These are phyloP conservation scores for Lagorchestes hirsutus DNA, from an alignment of 2,797 vertebrate genomes.

Conservation along the genomic window DNA sequence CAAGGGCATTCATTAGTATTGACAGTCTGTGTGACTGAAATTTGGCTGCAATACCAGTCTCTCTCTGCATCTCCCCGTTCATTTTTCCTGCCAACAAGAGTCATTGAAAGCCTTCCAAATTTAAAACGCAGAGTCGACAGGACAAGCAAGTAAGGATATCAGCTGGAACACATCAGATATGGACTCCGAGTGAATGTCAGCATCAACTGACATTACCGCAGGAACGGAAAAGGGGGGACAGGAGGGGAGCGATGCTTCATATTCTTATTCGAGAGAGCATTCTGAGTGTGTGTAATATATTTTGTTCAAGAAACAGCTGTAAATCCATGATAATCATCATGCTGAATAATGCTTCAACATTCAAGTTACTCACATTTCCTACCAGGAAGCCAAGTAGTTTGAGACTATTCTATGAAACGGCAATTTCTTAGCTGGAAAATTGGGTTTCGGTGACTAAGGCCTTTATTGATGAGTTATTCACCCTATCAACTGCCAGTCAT, in stretches of 20 bases:
- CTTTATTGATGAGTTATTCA: conserved; percentile 61
- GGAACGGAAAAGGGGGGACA: conserved; percentile 37
- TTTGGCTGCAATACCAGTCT: conserved; percentile 68
- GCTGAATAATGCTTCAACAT: conserved; percentile 69
- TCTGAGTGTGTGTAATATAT: conserved; percentile 53
- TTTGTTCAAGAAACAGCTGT: conserved; percentile 75
- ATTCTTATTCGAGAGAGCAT: conserved; percentile 57
- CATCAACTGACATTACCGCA: conserved; percentile 57
- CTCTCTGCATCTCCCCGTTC: conserved; percentile 67
- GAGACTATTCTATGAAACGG: conserved; percentile 72
- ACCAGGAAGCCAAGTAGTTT: conserved; percentile 68
- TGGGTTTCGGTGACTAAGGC: conserved; percentile 66
- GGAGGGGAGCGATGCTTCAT: conserved; percentile 11
- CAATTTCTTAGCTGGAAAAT: conserved; percentile 77
- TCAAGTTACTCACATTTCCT: conserved; percentile 68
- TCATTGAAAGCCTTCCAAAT: conserved; percentile 78
- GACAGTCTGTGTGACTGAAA: conserved; percentile 70
- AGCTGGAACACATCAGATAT: conserved; percentile 73
- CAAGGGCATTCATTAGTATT: conserved; percentile 77
- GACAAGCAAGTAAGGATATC: conserved; percentile 70
- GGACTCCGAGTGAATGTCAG: conserved; percentile 62
- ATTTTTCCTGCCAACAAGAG: conserved; percentile 76
- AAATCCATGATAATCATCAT: conserved; percentile 75
- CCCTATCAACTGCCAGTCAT: conserved; percentile 58
- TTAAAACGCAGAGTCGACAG: conserved; percentile 74